Base-by-base conservation (phyloP, 2,888 invertebrate genomes). In the Athalia circularis region DNA sequence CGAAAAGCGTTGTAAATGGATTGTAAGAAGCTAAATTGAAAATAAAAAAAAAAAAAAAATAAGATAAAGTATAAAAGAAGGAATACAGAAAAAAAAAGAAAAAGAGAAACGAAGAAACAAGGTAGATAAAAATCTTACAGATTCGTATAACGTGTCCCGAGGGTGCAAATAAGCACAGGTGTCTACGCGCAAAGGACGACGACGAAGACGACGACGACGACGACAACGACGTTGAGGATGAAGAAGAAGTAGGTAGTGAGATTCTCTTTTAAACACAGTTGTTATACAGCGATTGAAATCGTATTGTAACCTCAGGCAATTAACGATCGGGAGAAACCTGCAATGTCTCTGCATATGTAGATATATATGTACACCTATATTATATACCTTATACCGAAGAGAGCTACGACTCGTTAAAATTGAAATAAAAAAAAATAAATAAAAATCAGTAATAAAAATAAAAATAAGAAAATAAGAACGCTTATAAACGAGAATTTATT, bases 271-370 rank as follows among this genome's bases (percentile, higher is more conserved):
- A 75, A 75, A 64, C 61, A 62, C 75, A 62, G 75, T 75, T 75
- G 64, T 75, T 75, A 64, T 62, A 50, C 75, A 29, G 29, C 29
- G 75, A 75, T 75, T 75, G 48, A 48, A 64, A 75, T 64, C 75
- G 75, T 62, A 72, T 72, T 72, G 75, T 61, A 62, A 75, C 75
- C 62, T 52, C 47, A 13, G 64, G 75, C 75, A 75, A 75, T 75
- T 75, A 75, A 64, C 50, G 75, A 75, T 52, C 52, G 43, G 9
- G 52, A 75, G 64, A 75, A 64, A 75, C 75, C 45, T 59, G 29
- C 29, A 29, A 29, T 29, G 29, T 29, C 29, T 29, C 59, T 11
- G 52, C 11, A 1, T 45, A 48, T 47, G 57, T 13, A 45, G 47
- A 43, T 72, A 57, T 57, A 43, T 45, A 65, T 47, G 11, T n/a